Evolutionary conservation across 2,797 vertebrate genomes (phyloP).

Genomic region (Channa striata): DNA sequence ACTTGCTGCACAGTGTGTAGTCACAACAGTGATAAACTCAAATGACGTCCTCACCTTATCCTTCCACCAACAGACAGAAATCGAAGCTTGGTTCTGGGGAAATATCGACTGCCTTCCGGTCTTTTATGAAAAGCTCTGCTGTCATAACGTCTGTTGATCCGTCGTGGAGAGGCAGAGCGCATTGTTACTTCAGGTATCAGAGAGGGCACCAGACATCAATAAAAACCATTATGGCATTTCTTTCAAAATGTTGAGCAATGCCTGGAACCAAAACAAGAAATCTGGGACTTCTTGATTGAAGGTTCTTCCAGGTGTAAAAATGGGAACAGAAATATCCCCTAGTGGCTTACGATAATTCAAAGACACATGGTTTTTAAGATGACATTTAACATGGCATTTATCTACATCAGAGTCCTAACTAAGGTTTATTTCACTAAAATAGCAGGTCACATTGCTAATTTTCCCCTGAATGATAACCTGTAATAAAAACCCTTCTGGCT

Average conservation of each 20-base stretch:
- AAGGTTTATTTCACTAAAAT: slow-evolving; percentile 73
- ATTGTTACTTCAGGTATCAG: slow-evolving; percentile 65
- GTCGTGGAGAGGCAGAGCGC: slow-evolving; percentile 66
- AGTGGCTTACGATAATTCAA: slow-evolving; percentile 41
- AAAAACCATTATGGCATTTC: slow-evolving; percentile 75
- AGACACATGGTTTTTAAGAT: slow-evolving; percentile 63
- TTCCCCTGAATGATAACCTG: slow-evolving; percentile 73
- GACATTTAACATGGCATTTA: slow-evolving; percentile 82
- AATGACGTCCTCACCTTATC: slow-evolving; percentile 56
- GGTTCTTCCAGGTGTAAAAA: slow-evolving; percentile 22
- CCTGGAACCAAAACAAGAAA: slow-evolving; percentile 56
- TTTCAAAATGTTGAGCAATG: slow-evolving; percentile 64
- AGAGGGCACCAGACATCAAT: slow-evolving; percentile 69
- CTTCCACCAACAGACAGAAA: slow-evolving; percentile 44
- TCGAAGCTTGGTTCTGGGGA: slow-evolving; percentile 56
- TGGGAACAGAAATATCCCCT: slow-evolving; percentile 30
- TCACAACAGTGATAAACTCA: slow-evolving; percentile 51
- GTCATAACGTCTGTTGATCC: slow-evolving; percentile 79
- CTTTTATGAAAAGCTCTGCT: slow-evolving; percentile 78
- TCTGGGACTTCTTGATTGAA: slow-evolving; percentile 45
- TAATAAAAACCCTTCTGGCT: slow-evolving; percentile 78
- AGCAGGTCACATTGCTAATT: slow-evolving; percentile 79
- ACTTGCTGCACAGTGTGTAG: background rate
- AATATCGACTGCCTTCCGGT: slow-evolving; percentile 66
- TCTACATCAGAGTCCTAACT: slow-evolving; percentile 73